Percentiles rank a stretch among this genome's conserved stretches.
Evolutionary conservation across 2,797 vertebrate species (phyloP).

Genomic region (Pogoniulus pusillus): DNA sequence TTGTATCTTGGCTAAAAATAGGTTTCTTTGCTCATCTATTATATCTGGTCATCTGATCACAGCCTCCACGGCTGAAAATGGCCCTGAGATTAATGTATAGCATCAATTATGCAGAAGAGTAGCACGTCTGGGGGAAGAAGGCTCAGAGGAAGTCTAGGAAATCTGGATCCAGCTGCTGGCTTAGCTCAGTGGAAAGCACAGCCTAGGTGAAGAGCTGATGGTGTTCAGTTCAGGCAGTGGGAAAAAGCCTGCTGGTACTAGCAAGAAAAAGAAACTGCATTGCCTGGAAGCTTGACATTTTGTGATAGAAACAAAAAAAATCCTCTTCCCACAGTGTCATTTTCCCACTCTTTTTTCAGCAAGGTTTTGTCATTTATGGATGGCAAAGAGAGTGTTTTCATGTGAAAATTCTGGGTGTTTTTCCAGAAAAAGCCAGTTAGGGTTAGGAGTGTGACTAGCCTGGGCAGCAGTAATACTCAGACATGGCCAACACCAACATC

Average conservation of each 20-base stretch:
- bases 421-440: background rate
- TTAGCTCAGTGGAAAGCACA: background rate
- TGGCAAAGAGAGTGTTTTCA: background rate
- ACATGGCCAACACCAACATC: background rate
- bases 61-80: slow-evolving; percentile 19
- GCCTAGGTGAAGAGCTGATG: background rate
- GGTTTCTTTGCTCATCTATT: background rate
- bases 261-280: background rate
- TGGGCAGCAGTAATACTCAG: background rate
- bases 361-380: background rate
- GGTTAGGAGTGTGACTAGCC: background rate
- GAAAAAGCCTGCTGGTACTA: background rate
- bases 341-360: background rate
- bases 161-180: background rate
- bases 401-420: background rate
- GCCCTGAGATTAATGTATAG: background rate
- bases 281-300: background rate
- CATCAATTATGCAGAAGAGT: slow-evolving; percentile 37
- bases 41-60: background rate
- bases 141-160: background rate
- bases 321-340: background rate
- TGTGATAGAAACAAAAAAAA: background rate
- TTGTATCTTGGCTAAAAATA: background rate
- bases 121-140: accelerated
- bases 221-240: background rate